Evolutionary conservation across 1,140 invertebrate species (phyloP), one percentile per base, ranked within the genome.

Genomic region (Hyles euphorbiae): DNA sequence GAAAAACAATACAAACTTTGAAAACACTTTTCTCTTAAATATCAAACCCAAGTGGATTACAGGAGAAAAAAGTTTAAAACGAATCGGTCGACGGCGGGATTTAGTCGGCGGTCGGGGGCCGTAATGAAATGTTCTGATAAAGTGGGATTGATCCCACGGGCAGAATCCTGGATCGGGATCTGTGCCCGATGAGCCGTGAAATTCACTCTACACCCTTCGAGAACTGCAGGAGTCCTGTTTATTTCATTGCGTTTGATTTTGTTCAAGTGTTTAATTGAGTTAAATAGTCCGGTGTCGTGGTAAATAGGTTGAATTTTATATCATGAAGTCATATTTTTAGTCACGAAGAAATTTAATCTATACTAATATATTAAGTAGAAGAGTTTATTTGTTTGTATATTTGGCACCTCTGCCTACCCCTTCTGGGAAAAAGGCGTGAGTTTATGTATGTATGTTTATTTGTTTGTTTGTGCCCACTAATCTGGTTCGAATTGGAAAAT

Each of bases 111-210:
- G 65, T 72, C 66, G 61, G 65, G 54, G 58, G 62, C 58, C 53
- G 53, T 54, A 65, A 68, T 60, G 62, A 59, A 65, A 67, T 64
- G 68, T 68, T 48, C 69, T 69, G 75, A 78, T 72, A 75, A 75
- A 63, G 60, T 52, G 59, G 53, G 61, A 66, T 69, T 65, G 60
- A 68, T 65, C 69, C 63, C 54, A 65, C 12, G 53, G 53, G 46
- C 56, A 45, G 56, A 44, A 63, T 61, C 53, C 61, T n/a, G 58
- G 58, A 56, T 61, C 59, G 51, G 55, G 56, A 54, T 58, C 50
- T 47, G 57, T 51, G 44, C 34, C 34, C 68, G 63, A 72, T 72
- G 69, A 65, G 54, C 54, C 64, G 67, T 72, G 65, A 67, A 72
- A 72, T 76, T 68, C 67, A 61, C 68, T 73, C 60, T 52, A 55